A percentile compares a stretch with the other conserved stretches of the same genome.
phyloP scores from a whole-genome alignment of 1,140 invertebrate genomes.

The Tetramorium parvispinum region DNA sequence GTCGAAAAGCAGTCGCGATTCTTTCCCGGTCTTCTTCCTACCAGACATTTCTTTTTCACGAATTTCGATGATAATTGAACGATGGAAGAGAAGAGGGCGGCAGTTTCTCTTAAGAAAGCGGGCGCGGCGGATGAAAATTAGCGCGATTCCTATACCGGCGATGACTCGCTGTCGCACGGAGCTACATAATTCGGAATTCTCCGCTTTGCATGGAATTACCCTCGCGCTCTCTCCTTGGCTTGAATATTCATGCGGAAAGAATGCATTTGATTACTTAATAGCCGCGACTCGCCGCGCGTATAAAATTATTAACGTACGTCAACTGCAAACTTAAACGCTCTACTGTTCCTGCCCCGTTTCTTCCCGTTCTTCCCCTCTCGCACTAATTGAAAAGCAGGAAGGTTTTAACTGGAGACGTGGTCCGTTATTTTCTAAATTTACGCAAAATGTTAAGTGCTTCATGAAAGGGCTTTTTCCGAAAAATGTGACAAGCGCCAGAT shows the following conservation, averaged over 20 bases:
- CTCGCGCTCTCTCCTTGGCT: constrained; percentile 10
- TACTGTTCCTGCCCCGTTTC: constrained; percentile 11
- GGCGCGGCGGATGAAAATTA: constrained; percentile 46
- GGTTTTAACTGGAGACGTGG: constrained; percentile 37
- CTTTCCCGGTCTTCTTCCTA: neutral
- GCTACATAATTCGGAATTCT: constrained; percentile 50
- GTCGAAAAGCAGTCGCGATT: constrained; percentile 21
- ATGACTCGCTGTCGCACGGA: constrained; percentile 42
- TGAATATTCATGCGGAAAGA: constrained; percentile 60
- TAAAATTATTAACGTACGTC: constrained; percentile 62
- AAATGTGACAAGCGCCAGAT: neutral
- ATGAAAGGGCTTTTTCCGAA: neutral
- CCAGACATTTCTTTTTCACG: constrained; percentile 17
- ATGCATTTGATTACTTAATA: constrained; percentile 62
- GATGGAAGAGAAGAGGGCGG: neutral
- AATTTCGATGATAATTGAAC: constrained; percentile 49
- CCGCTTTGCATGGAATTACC: constrained; percentile 58
- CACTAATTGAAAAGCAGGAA: constrained; percentile 38
- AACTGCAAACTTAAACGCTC: constrained; percentile 54
- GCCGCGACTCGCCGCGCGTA: constrained; percentile 50
- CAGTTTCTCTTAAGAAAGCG: constrained; percentile 19
- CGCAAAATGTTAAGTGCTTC: constrained; percentile 21
- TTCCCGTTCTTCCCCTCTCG: neutral
- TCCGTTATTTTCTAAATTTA: constrained; percentile 45
- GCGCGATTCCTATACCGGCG: constrained; percentile 53